phyloP scores from a whole-genome alignment of 2,888 invertebrate species.

The Tupiocoris notatus region DNA sequence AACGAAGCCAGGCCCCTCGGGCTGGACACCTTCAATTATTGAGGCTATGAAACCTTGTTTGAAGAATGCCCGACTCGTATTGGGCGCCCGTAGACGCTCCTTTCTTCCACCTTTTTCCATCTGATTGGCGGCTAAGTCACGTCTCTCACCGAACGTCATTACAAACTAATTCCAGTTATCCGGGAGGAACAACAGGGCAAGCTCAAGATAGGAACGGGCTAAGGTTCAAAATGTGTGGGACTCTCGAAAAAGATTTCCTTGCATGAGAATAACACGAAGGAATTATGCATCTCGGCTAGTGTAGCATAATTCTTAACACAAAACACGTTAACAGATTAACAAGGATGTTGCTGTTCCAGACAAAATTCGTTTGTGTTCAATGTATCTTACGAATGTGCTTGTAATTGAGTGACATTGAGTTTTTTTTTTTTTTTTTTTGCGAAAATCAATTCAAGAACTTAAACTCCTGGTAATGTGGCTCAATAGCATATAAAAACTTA shows the following conservation, averaged over 20 bases:
- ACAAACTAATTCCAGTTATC: slow-evolving; percentile 39
- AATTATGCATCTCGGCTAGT: too few species aligned
- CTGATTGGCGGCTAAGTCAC: slow-evolving; percentile 39
- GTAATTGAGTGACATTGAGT: too few species aligned
- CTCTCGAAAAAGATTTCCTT: neutral
- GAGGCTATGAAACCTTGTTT: slow-evolving; percentile 39
- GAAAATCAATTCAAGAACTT: too few species aligned
- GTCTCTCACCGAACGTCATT: slow-evolving; percentile 20
- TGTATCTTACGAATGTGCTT: too few species aligned
- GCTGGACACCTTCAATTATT: slow-evolving; percentile 36
- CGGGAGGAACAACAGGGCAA: neutral
- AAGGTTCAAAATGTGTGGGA: neutral
- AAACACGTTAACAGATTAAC: too few species aligned
- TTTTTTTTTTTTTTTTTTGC: too few species aligned
- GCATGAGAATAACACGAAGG: neutral
- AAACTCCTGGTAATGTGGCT: too few species aligned
- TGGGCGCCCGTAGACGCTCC: neutral
- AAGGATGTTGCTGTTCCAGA: too few species aligned
- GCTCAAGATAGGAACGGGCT: neutral
- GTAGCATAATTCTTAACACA: too few species aligned
- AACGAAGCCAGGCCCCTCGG: neutral
- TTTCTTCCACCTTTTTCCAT: slow-evolving; percentile 12
- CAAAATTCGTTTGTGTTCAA: too few species aligned
- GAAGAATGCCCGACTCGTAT: slow-evolving; percentile 38
- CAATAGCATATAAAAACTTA: too few species aligned